Percentiles rank a stretch among this genome's conserved stretches.
These are phyloP conservation scores for Macrochelys suwanniensis DNA, from an alignment of 2,797 vertebrate genomes.

Conservation along the genomic window DNA sequence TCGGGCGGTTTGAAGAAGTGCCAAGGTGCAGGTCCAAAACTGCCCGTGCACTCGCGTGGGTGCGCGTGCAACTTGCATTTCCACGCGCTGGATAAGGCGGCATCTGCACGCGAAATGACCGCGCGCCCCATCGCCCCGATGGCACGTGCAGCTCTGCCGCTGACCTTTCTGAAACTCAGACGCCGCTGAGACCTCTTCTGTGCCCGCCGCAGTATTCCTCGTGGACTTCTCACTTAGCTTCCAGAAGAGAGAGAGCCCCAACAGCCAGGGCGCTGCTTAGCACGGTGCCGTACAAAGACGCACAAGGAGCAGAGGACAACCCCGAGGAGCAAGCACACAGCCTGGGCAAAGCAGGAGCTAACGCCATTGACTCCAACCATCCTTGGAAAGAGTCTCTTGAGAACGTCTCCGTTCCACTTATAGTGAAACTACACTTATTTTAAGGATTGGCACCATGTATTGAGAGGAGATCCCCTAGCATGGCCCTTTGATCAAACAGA, in stretches of 20 bases:
- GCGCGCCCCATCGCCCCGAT: background rate
- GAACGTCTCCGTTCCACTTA: background rate
- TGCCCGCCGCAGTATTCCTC: background rate
- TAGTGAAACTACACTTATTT: too few species aligned
- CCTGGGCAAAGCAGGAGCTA: accelerated
- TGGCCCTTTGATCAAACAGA: accelerated
- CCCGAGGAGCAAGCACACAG: accelerated
- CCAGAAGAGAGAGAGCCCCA: background rate
- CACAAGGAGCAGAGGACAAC: background rate
- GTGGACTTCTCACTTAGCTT: background rate
- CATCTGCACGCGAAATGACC: background rate
- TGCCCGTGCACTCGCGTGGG: too few species aligned
- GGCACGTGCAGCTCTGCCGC: background rate
- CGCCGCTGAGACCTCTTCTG: too few species aligned
- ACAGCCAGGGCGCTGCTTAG: background rate
- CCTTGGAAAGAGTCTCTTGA: background rate
- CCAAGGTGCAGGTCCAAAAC: background rate
- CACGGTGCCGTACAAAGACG: accelerated
- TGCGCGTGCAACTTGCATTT: background rate
- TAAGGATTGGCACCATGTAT: too few species aligned
- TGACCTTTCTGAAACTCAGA: background rate
- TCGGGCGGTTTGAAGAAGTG: background rate
- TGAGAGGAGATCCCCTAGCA: background rate
- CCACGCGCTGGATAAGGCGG: background rate
- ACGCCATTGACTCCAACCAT: accelerated